Percentiles rank a stretch among this genome's conserved stretches.
Conservation (phyloP, 2,797 vertebrate genomes). For the Heterohyrax brucei region DNA sequence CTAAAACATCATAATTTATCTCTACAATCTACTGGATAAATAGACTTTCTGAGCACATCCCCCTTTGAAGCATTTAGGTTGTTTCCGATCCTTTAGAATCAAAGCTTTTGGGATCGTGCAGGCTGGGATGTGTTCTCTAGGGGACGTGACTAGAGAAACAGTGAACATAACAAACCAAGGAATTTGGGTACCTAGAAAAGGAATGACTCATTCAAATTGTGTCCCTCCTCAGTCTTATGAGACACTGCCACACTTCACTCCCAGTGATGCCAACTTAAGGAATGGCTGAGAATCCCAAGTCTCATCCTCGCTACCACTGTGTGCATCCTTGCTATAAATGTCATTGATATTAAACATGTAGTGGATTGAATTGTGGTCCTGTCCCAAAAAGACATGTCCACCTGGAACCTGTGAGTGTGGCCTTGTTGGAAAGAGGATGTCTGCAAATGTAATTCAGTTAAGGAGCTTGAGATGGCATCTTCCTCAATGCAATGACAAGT, state of each 20-base stretch:
- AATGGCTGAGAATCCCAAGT: neutral
- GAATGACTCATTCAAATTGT: neutral
- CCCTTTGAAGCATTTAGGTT: no score
- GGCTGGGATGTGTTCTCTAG: neutral
- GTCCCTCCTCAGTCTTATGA: neutral
- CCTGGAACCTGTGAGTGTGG: no score
- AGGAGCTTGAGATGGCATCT: no score
- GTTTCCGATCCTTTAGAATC: neutral
- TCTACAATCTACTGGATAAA: neutral
- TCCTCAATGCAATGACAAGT: no score
- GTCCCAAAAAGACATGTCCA: neutral
- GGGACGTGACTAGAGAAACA: no score
- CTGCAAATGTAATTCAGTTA: no score
- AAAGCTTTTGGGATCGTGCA: no score
- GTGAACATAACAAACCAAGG: accelerated
- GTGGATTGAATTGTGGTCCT: neutral
- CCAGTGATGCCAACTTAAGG: neutral
- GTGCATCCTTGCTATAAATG: neutral
- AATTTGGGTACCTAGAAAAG: neutral
- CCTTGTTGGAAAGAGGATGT: no score
- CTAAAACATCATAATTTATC: neutral
- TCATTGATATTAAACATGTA: neutral
- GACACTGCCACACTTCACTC: neutral
- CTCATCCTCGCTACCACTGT: no score
- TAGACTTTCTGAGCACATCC: no score